Evolutionary conservation across 2,888 invertebrate species (phyloP), one percentile per base, ranked within the genome.

Genomic region (Rhagium mordax): DNA sequence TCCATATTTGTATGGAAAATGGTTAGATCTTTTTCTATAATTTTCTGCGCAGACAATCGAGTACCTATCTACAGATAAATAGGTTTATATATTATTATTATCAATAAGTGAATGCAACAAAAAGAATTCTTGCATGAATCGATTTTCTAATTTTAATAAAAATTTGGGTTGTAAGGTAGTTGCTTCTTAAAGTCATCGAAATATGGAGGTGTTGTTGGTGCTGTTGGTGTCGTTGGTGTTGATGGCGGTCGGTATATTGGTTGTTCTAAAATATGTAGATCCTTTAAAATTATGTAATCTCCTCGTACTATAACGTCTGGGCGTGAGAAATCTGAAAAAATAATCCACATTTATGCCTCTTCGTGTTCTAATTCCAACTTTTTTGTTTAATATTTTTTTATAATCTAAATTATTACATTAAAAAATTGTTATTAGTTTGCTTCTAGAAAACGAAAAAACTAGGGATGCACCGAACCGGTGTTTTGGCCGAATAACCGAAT

Each of bases 281-380:
- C 77, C 68, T 76, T 79, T 15, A 79, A 62, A 48, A 79, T 67
- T 10, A 79, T 76, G 41, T 77, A 76, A 59, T 77, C 75, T 16
- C 78, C 74, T 57, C 73, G 71, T 7, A 74, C 76, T 70, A 75
- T 72, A 7, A 79, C 72, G 15, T 73, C 74, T n/a, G 68, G 55
- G 16, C 75, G 66, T n/a, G 72, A 76, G 65, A 69, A 79, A 72
- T 79, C 79, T 79, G 59, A 8, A 75, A 77, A 70, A 41, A 57
- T 57, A n/a, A 41, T 2, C 0, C n/a, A 8, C 6, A 24, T 24
- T 24, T 24, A 24, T 24, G 24, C 6, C 3, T 24, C 6, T 24
- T 24, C 24, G 24, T 24, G 6, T 24, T 24, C 6, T 24, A 24
- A 24, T 24, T 24, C 24, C 3, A 6, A 24, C 24, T 24, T 24